A percentile compares a stretch with the other conserved stretches of the same genome.
Evolutionary conservation across 2,888 invertebrate genomes (phyloP).

Genomic region (Deilephila porcellus): DNA sequence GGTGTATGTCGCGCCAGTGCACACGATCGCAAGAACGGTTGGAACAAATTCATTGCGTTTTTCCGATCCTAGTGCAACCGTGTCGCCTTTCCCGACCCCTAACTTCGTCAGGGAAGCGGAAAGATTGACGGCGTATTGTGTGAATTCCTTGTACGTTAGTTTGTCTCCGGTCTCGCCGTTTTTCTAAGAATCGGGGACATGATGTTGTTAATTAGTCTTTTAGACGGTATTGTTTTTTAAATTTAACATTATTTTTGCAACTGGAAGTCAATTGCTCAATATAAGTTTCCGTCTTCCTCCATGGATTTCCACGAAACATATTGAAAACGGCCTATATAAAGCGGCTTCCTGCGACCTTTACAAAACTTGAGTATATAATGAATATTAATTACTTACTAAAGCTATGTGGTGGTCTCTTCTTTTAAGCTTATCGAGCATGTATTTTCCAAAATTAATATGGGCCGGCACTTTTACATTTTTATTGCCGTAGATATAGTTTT

Average conservation of each 20-base stretch:
- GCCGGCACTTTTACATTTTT: constrained; percentile 62
- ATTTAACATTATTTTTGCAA: too few species aligned
- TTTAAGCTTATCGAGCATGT: constrained; percentile 58
- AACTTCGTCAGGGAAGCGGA: constrained; percentile 77
- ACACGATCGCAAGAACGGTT: constrained; percentile 80
- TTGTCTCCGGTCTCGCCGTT: constrained; percentile 81
- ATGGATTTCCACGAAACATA: too few species aligned
- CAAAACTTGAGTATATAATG: neutral
- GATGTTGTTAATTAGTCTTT: too few species aligned
- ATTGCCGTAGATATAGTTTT: constrained; percentile 58
- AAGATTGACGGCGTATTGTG: constrained; percentile 80
- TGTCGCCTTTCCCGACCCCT: constrained; percentile 80
- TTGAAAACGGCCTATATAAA: too few species aligned
- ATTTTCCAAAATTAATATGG: constrained; percentile 71
- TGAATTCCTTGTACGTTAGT: constrained; percentile 79
- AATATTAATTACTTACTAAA: constrained; percentile 55
- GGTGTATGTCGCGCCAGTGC: constrained; percentile 66
- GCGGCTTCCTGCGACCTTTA: neutral
- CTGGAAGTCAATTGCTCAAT: too few species aligned
- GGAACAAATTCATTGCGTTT: constrained; percentile 84
- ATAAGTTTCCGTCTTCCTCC: too few species aligned
- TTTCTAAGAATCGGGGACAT: constrained; percentile 63
- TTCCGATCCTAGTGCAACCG: constrained; percentile 85
- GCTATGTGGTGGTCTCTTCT: constrained; percentile 54
- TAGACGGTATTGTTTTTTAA: too few species aligned